Conservation (phyloP, 2,888 invertebrate genomes). For the Sminthurides aquaticus region DNA sequence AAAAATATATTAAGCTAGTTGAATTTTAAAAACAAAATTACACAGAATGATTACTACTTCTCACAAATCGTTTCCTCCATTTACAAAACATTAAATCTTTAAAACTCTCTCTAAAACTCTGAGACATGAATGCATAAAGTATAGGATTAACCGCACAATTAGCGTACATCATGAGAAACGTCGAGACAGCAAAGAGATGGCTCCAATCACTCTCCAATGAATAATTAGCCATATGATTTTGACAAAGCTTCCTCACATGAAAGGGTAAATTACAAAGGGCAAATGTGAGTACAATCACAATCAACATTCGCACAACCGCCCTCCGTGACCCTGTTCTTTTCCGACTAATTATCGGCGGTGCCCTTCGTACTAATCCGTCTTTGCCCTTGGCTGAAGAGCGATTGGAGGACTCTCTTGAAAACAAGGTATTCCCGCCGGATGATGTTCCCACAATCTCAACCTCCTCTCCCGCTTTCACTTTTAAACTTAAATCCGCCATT, state of each 20-base stretch:
- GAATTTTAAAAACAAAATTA: too few species aligned
- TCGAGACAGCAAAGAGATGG: background rate
- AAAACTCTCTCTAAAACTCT: conserved; percentile 16
- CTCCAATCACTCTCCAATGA: background rate
- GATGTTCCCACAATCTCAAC: background rate
- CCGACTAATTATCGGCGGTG: background rate
- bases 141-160: conserved; percentile 12
- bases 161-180: conserved; percentile 6
- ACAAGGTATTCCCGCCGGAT: too few species aligned
- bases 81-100: conserved; percentile 13
- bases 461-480: background rate
- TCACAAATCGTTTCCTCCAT: background rate
- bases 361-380: background rate
- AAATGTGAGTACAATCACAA: conserved; percentile 78
- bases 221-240: background rate
- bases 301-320: conserved; percentile 74
- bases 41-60: background rate
- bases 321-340: background rate
- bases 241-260: conserved; percentile 9
- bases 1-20: too few species aligned
- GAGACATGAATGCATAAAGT: conserved; percentile 9
- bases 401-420: too few species aligned
- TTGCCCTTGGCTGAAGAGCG: too few species aligned
- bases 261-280: conserved; percentile 63
- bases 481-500: background rate